Base-by-base conservation (phyloP, 2,888 invertebrate species). In the Trisateles emortualis region DNA sequence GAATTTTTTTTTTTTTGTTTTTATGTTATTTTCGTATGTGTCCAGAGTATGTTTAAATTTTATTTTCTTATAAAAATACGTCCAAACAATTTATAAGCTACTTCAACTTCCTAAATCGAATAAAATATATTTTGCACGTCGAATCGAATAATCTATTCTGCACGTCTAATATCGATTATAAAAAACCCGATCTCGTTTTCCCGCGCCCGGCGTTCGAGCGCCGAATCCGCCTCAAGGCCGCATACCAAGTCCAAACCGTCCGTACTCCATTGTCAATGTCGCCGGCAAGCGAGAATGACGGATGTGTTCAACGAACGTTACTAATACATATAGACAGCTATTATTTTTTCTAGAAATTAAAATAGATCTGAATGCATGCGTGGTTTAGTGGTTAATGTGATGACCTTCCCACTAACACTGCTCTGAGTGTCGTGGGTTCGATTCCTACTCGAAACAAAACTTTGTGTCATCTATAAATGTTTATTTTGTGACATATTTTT, bases 161-260 rank as follows among this genome's bases (percentile, higher is more conserved):
- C 76, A 77, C 74, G 76, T 78, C 76, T 80, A 66, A 70, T 76
- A 78, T 76, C 66, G 70, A 67, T 76, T 81, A 60, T 63, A 76
- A 81, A 83, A 84, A 87, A 84, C 79, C 73, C 74, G 84, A 72
- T 76, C 76, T 79, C 66, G 81, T 79, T 82, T 73, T 86, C 88
- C 80, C 78, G 72, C 72, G 79, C 55, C 49, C 56, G 68, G 55
- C 59, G 71, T 59, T 61, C 75, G 80, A 81, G 79, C 81, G 79
- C 86, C 87, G 86, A 90, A 88, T 84, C 83, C 81, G 86, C 81
- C 83, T 84, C 92, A 92, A 91, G 91, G 92, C 82, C 90, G 79
- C 90, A 91, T 92, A 88, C 90, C 90, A 87, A 83, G 81, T 89
- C 85, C 83, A 80, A 88, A 87, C 84, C 60, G 76, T 75, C 79